Evolutionary conservation across 1,140 invertebrate species (phyloP).

Genomic region (Pseudoatta argentina): DNA sequence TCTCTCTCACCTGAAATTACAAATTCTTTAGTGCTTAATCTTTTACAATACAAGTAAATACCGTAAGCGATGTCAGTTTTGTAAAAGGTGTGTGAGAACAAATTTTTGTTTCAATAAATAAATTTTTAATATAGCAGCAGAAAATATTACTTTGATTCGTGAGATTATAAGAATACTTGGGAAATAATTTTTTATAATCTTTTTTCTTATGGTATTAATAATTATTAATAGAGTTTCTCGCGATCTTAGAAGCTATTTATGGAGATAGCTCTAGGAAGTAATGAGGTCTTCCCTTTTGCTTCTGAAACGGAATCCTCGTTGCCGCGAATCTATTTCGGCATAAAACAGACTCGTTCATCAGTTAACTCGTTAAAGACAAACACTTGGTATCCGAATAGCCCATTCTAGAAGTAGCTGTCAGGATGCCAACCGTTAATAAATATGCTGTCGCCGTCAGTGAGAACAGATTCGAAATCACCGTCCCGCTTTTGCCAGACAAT

Average conservation of each 20-base stretch:
- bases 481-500: slow-evolving; percentile 22
- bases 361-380: slow-evolving; percentile 72
- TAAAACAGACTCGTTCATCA: slow-evolving; percentile 73
- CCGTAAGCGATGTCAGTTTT: slow-evolving; percentile 15
- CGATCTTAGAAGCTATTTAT: not conserved
- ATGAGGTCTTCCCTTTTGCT: slow-evolving; percentile 8
- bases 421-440: slow-evolving; percentile 78
- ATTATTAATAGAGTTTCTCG: slow-evolving; percentile 10
- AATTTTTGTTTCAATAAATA: not conserved
- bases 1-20: slow-evolving; percentile 20
- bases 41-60: slow-evolving; percentile 44
- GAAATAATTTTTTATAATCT: not conserved
- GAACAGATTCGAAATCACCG: slow-evolving; percentile 68
- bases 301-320: slow-evolving; percentile 22
- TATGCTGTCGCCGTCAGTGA: slow-evolving; percentile 69
- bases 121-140: not conserved
- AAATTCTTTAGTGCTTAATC: slow-evolving; percentile 58
- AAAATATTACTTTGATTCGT: not conserved
- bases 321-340: slow-evolving; percentile 66
- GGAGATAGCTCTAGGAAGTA: not conserved
- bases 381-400: slow-evolving; percentile 67
- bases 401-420: slow-evolving; percentile 76
- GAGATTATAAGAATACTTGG: not conserved
- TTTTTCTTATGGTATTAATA: not conserved
- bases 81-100: slow-evolving; percentile 31